Base-by-base conservation (phyloP, 2,113 vertebrate genomes). In the Malurus elegans region DNA sequence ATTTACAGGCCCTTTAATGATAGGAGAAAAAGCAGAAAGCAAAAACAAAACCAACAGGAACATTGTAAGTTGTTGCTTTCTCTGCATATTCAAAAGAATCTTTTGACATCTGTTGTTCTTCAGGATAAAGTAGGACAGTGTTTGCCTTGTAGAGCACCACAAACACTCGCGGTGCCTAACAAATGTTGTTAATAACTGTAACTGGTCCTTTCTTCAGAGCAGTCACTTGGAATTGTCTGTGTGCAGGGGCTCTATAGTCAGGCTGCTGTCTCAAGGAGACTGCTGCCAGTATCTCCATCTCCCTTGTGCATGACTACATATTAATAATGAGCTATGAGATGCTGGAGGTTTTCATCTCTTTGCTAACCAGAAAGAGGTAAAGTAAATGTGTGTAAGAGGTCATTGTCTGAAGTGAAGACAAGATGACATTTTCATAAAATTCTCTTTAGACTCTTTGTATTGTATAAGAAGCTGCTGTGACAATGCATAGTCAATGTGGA, bases 271-370 rank as follows among this genome's bases (percentile, higher is more conserved):
- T 95, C 74, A 62, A 32, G 42, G 58, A 66, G 71, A 45, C 62
- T 88, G 44, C 66, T 85, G 58, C 76, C 61, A 85, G n/a, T 65
- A 24, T 82, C 73, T 71, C 57, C 32, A n/a, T 60, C 40, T 87
- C 76, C 65, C 56, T 51, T 74, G n/a, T 72, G 66, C 70, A 47
- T 56, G 50, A 54, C 74, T 79, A 51, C 92, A 62, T 94, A 48
- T 95, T 94, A 90, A 90, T 90, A 94, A 97, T 86, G 51, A 94
- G 64, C 74, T 86, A 20, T 31, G 79, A 92, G 75, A 76, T 95
- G 62, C 69, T 34, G 42, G 74, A 82, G 74, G 82, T 86, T 83
- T 90, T 90, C 16, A 54, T 90, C 71, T 89, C 65, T 40, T 92
- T 6, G 4, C 88, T 92, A 90, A 86, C 0, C 2, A 91, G 84